These are phyloP conservation scores for rat (Rattus norvegicus) DNA, from an alignment of 2,113 vertebrate genomes.

Conservation along the genomic window GRCr8 NC_086019.1:210947001-210947500, in stretches of 20 bases:
- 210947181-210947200: no score
- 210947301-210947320: no score
- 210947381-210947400: neutral
- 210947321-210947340: neutral
- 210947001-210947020: constrained; percentile 92
- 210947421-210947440: neutral
- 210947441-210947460: neutral
- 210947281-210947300: fast-evolving
- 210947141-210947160: neutral
- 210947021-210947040: constrained; percentile 92
- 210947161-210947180: no score
- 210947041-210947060: constrained; percentile 89
- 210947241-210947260: no score
- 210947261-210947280: neutral
- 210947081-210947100: neutral
- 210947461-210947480: neutral
- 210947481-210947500: neutral
- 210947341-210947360: neutral
- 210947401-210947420: neutral
- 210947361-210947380: neutral
- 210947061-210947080: neutral
- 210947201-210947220: no score
- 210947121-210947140: neutral
- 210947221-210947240: no score
- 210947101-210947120: neutral